Base-by-base conservation (phyloP, 2,888 invertebrate species). In the Eristalis intricaria region DNA sequence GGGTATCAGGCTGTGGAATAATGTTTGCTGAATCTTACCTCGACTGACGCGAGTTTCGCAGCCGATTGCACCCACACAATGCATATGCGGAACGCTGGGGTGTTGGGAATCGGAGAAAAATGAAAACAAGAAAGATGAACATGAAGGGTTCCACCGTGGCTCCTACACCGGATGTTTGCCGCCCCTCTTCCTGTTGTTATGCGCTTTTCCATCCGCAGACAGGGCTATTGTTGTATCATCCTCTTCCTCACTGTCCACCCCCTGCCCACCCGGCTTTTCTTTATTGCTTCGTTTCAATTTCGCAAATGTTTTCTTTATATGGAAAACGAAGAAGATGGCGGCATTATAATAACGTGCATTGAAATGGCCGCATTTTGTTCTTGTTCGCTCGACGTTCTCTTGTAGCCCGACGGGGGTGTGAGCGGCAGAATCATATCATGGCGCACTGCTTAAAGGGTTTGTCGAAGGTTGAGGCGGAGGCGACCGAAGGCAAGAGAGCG, bases 251-350 rank as follows among this genome's bases (percentile, higher is more conserved):
- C 19, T 68, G 76, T 26, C 43, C 35, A 38, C 11, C 15, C 11
- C n/a, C 3, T 19, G 7, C 19, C 50, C 1, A 7, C 50, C 19
- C 11, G 87, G 70, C 56, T 80, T 84, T 87, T 87, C 87, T 84
- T 87, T 84, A 87, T 84, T 87, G 79, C 79, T 87, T 84, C 80
- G 87, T 76, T 87, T 87, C 87, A 84, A 87, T 87, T 87, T 87
- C 64, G 84, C 79, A 87, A 87, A 87, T 87, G 87, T 87, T 87
- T 87, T 87, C 87, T 66, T 87, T 84, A 80, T 79, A 87, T 75
- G 76, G 71, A 87, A 73, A 79, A 69, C 71, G 76, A 71, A 80
- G 35, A 76, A 81, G 73, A 81, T 75, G 50, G 69, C 60, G 76
- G 73, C 73, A 74, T 87, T 83, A 79, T 83, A 83, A 80, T 78